Conservation (phyloP, 53 echinoderm and acorn worm genomes). For the Luidia sarsii region DNA sequence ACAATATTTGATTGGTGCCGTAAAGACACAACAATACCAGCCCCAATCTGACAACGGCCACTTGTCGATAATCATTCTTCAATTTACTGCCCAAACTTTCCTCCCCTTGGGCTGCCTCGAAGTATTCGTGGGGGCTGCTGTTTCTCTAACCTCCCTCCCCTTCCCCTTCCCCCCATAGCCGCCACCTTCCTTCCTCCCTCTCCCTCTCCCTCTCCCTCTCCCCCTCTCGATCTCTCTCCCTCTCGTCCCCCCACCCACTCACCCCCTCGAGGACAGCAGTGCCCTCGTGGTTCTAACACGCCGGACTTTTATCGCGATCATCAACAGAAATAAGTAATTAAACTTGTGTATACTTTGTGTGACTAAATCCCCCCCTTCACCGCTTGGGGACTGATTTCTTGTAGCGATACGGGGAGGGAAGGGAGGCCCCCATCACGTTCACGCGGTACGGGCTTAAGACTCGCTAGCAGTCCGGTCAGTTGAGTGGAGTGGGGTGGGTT, state of each 20-base stretch:
- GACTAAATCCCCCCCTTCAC: conserved; percentile 14
- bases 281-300: not conserved
- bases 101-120: too few species aligned
- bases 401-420: conserved; percentile 15
- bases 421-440: too few species aligned
- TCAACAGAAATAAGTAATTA: conserved; percentile 18
- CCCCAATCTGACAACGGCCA: not conserved
- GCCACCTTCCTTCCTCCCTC: not conserved
- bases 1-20: too few species aligned
- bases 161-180: not conserved
- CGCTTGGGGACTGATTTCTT: conserved; percentile 2
- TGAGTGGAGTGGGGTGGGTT: too few species aligned
- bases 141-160: not conserved
- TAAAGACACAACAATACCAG: not conserved
- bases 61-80: conserved; percentile 13
- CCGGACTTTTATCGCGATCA: not conserved
- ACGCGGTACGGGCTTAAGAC: too few species aligned
- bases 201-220: too few species aligned
- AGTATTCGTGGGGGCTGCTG: not conserved
- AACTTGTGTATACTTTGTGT: conserved; percentile 34
- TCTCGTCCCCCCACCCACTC: too few species aligned
- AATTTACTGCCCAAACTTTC: too few species aligned
- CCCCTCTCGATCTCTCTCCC: too few species aligned
- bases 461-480: too few species aligned
- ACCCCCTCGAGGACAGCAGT: too few species aligned